Evolutionary conservation across 1,140 invertebrate genomes (phyloP), one percentile per base, ranked within the genome.

Genomic region (Leptinotarsa undecemlineata): DNA sequence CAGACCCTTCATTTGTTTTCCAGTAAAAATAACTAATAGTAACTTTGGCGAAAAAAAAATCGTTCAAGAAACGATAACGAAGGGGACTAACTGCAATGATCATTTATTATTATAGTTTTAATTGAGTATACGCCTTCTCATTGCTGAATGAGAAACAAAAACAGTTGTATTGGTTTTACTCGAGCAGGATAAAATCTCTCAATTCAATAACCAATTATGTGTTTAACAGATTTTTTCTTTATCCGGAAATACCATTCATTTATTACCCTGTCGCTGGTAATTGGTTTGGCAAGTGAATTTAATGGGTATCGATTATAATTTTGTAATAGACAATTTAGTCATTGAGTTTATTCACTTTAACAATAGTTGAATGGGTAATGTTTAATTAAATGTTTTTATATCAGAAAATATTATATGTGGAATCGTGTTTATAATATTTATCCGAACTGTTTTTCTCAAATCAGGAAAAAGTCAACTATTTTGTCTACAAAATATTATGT

Each of bases 21-120:
- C 33, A 42, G 33, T 42, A 42, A 42, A 42, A 42, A 33, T 33
- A 33, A 42, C 8, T 42, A 42, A 42, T 42, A 3, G 33, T 42
- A 42, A 42, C 8, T 42, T 42, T 3, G 33, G 33, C 33, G 33
- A 42, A 42, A 42, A 42, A 42, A 42, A 42, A 42, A 11, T 42
- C 33, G 33, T 42, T 42, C 33, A 42, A 42, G 33, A 8, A 57
- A 57, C 51, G n/a, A 57, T 64, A 64, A 64, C 26, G 63, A 64
- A 33, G 26, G 20, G 63, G 63, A 64, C 20, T 17, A 64, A 64
- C 63, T 20, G n/a, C 63, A 64, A 64, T 64, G 63, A 8, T 64
- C 63, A 64, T 64, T 33, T 19, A 64, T 64, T 64, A 64, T 64
- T 64, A 64, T 33, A 64, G 17, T 20, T 64, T 64, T 64, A 64